Base-by-base conservation (phyloP, 64 coral and sea anemone species). In the Montipora efflorescens region DNA sequence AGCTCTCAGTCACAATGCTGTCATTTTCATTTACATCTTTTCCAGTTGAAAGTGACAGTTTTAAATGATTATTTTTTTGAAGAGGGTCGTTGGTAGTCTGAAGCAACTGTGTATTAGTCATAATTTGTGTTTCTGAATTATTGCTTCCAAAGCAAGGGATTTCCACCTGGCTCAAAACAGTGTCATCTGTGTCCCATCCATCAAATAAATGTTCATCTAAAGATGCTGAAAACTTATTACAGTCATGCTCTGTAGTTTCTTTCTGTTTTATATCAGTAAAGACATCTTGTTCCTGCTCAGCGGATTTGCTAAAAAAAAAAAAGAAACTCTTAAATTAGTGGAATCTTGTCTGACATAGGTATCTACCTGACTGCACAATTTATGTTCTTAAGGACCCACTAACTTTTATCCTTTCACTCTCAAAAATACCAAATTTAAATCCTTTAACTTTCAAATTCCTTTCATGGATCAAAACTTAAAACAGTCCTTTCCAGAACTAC, bases 91-190 rank as follows among this genome's bases (percentile, higher is more conserved):
- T 44, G 48, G 23, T 59, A 70, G 46, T 89, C 50, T 70, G 51
- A 50, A 88, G 57, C 49, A 70, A 62, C n/a, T 88, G 92, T 1
- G 84, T 88, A 47, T 80, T 87, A 5, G 92, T 87, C 49, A 88
- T 66, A 2, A 93, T 64, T 83, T 93, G 72, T 49, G 69, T 82
- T 76, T 93, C 82, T 25, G 71, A 71, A 66, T 53, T 8, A 8
- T 84, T 61, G 21, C 47, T 76, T 16, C 67, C 79, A 20, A 93
- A 79, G 19, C 10, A 55, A 55, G 92, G 86, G 68, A 93, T 88
- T 67, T 93, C 92, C 23, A 93, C 76, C 19, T 93, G 92, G 51
- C 92, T 93, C 2, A 93, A 45, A 44, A 93, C 16, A 59, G 87
- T 84, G 46, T 77, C 92, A n/a, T 87, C 59, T 50, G 77, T 68